These are phyloP conservation scores for Campaea margaritaria DNA, from an alignment of 2,888 invertebrate species.

Conservation along the genomic window DNA sequence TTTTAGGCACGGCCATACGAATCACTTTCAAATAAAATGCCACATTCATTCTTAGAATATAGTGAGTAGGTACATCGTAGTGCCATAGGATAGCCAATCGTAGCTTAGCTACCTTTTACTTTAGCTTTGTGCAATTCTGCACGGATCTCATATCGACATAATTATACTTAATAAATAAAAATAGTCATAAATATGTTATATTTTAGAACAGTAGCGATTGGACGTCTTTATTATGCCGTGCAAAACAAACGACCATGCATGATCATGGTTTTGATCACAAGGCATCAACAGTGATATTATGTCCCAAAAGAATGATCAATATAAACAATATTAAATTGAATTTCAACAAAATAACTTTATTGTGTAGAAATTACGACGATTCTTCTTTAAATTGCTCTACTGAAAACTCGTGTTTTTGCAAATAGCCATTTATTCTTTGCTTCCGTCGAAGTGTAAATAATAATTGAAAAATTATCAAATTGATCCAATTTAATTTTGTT, in stretches of 20 bases:
- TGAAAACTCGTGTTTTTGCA: no score
- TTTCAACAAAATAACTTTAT: neutral
- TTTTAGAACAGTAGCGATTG: slow-evolving; percentile 1
- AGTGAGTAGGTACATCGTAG: slow-evolving; percentile 21
- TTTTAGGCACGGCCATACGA: slow-evolving; percentile 9
- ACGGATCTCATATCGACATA: neutral
- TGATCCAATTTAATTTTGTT: slow-evolving; percentile 4
- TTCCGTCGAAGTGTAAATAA: no score
- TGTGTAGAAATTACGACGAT: no score
- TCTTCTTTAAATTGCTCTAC: no score
- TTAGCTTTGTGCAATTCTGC: slow-evolving; percentile 12
- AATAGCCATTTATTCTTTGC: no score
- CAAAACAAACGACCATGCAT: slow-evolving; percentile 16
- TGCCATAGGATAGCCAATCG: slow-evolving; percentile 24
- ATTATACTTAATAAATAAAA: neutral
- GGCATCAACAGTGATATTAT: slow-evolving; percentile 15
- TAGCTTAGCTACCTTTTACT: slow-evolving; percentile 13
- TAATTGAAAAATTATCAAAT: no score
- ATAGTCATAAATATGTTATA: neutral
- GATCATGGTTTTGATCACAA: slow-evolving; percentile 4
- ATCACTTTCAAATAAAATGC: slow-evolving; percentile 20
- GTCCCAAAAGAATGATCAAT: neutral
- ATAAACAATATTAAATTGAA: neutral
- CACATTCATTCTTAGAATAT: slow-evolving; percentile 30
- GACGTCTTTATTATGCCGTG: neutral